Conservation (phyloP, 2,113 vertebrate genomes). For the Chamaetylas fuelleborni region DNA sequence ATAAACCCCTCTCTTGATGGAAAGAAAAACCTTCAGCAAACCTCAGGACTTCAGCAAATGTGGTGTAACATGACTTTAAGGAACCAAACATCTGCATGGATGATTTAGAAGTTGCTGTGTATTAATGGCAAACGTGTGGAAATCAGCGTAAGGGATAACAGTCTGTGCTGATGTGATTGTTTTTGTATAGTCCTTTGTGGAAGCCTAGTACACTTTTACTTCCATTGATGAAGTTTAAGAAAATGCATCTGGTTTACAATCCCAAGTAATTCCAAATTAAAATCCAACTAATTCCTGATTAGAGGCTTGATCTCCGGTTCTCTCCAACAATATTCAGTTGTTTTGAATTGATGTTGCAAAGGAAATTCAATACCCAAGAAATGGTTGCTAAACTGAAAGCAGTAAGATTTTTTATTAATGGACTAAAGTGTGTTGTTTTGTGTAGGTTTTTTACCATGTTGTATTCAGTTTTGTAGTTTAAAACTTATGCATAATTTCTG, state of each 20-base stretch:
- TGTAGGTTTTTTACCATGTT: not conserved
- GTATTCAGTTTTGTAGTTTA: not conserved
- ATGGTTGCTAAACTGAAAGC: not conserved
- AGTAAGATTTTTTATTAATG: not conserved
- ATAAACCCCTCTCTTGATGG: accelerated
- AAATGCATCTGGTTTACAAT: not conserved
- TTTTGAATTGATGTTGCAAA: not conserved
- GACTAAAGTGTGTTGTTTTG: not conserved
- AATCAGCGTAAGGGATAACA: not conserved
- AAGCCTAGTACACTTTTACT: not conserved
- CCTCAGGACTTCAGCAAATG: not conserved
- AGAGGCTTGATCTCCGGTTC: not conserved
- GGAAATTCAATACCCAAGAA: not conserved
- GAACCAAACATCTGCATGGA: not conserved
- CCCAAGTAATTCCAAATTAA: not conserved
- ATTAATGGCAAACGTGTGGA: not conserved
- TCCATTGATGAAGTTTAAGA: not conserved
- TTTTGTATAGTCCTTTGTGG: not conserved
- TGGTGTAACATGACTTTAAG: not conserved
- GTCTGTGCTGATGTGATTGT: not conserved
- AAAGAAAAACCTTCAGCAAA: not conserved
- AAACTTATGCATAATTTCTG: not conserved
- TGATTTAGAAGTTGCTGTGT: not conserved
- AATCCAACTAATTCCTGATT: not conserved
- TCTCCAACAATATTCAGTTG: not conserved